A percentile compares a stretch with the other conserved stretches of the same genome.
These are phyloP conservation scores for Rynchops niger DNA, from an alignment of 2,113 vertebrate genomes.

Conservation along the genomic window DNA sequence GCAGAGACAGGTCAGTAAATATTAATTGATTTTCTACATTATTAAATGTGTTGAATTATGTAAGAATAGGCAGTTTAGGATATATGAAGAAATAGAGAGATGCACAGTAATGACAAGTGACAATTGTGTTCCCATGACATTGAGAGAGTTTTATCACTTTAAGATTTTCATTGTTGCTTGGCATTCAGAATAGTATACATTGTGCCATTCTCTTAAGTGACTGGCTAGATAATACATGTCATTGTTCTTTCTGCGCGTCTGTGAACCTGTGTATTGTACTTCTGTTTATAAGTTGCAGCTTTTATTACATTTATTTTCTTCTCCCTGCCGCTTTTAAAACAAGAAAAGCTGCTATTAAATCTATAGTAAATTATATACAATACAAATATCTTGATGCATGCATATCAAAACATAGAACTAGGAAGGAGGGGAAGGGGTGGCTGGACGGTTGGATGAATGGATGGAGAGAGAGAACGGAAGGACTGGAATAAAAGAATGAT, in stretches of 20 bases:
- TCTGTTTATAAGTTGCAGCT: constrained; percentile 46
- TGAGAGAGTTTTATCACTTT: constrained; percentile 45
- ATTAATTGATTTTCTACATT: constrained; percentile 75
- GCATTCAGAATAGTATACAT: constrained; percentile 44
- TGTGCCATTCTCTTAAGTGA: constrained; percentile 27
- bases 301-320: constrained; percentile 62
- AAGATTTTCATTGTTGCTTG: constrained; percentile 58
- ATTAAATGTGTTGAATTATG: constrained; percentile 56
- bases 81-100: constrained; percentile 54
- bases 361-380: background rate
- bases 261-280: constrained; percentile 20
- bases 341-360: constrained; percentile 36
- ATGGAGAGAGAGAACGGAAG: constrained; percentile 47
- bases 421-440: background rate
- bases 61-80: constrained; percentile 52
- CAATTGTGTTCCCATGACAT: constrained; percentile 60
- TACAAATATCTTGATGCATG: constrained; percentile 50
- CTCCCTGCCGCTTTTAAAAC: constrained; percentile 57
- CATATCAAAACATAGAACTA: constrained; percentile 58
- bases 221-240: constrained; percentile 44
- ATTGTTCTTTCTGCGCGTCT: constrained; percentile 49
- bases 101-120: constrained; percentile 41
- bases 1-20: constrained; percentile 98
- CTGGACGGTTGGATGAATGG: background rate
- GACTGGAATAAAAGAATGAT: constrained; percentile 55